Base-by-base conservation (phyloP, 2,113 vertebrate species). In the Grantiella picta region DNA sequence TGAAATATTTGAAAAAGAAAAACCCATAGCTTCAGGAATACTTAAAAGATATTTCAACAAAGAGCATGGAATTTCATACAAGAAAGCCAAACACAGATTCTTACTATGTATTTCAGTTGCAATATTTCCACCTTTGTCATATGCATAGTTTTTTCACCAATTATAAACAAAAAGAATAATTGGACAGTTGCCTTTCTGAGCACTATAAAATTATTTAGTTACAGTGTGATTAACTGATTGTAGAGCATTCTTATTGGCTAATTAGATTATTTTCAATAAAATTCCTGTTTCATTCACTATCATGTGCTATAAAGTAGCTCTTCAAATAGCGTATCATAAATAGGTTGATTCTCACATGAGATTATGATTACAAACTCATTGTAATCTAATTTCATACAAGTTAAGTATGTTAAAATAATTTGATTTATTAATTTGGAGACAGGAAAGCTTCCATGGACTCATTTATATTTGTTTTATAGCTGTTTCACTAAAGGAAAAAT, bases 381-480 rank as follows among this genome's bases (percentile, higher is more conserved):
- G 28, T 44, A 65, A 85, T 61, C 33, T 89, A 72, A 91, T 95
- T 85, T 94, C 0, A 1, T 71, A 61, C n/a, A 79, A 94, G 40
- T 70, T 89, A 92, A 93, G 33, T 77, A 29, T 72, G 53, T 65
- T 80, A 87, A 95, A 88, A 93, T 82, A 91, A 87, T 90, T 82
- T 15, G 5, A 54, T 86, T 89, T 97, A 87, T 57, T 82, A 7
- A 65, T 87, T 80, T 80, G n/a, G 69, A 95, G 80, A 79, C 11
- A 82, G 17, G 45, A 85, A 19, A 69, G 16, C 11, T 92, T 82
- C 73, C 45, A 47, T 18, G 7, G 15, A 40, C 23, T 77, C 28
- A 87, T 81, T 92, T 87, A 45, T 78, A 84, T 89, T 88, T 94
- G 53, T 82, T 91, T 82, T 82, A 56, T 53, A 89, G n/a, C 25